phyloP scores from a whole-genome alignment of 2,888 invertebrate species.

The Conus canariensis region DNA sequence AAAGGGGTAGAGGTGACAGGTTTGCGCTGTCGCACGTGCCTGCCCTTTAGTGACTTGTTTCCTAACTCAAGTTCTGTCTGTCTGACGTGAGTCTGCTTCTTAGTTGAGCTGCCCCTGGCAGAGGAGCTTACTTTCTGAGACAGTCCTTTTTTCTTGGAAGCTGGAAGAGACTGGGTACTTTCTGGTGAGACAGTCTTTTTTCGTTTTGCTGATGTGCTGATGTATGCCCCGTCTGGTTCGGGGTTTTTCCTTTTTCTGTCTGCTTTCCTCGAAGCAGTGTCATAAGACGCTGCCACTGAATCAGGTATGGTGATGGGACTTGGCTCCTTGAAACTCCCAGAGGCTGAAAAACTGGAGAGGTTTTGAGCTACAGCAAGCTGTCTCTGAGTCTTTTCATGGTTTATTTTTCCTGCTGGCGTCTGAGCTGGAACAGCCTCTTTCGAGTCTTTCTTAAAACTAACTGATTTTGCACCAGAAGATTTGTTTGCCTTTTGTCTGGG shows the following conservation, averaged over 20 bases:
- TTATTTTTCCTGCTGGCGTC: slow-evolving; percentile 10
- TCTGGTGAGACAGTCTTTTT: not conserved
- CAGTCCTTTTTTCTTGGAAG: not conserved
- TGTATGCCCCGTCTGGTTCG: not conserved
- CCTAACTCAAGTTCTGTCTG: not conserved
- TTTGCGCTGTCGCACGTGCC: not conserved
- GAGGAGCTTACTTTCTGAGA: not conserved
- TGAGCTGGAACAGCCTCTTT: not conserved
- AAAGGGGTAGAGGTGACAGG: slow-evolving; percentile 5
- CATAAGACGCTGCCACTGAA: not conserved
- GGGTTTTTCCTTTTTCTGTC: not conserved
- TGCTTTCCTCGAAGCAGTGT: not conserved
- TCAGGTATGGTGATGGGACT: not conserved
- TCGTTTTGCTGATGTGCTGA: not conserved
- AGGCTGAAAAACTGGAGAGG: not conserved
- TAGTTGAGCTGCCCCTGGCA: not conserved
- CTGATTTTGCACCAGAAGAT: not conserved
- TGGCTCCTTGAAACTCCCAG: not conserved
- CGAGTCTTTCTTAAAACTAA: not conserved
- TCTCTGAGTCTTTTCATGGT: not conserved
- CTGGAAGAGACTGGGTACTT: not conserved
- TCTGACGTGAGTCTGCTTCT: not conserved
- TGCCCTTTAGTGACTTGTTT: not conserved
- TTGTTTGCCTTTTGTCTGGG: not conserved
- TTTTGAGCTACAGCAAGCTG: not conserved